Conservation (phyloP, 2,113 vertebrate species). For the Connochaetes taurinus region DNA sequence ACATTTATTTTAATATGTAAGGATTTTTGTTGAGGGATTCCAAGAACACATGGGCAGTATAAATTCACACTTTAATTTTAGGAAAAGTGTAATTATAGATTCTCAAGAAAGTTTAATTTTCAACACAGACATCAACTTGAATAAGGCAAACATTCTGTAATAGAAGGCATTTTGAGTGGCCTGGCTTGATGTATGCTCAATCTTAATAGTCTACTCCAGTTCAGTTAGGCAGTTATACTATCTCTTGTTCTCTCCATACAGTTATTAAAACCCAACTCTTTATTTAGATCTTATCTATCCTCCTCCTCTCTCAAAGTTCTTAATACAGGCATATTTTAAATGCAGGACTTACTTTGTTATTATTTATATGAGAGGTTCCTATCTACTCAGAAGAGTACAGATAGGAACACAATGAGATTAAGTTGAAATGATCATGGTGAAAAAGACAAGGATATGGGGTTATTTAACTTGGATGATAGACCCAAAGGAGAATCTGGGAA, state of each 20-base stretch:
- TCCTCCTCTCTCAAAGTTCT: not conserved
- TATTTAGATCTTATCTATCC: not conserved
- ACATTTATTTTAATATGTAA: not conserved
- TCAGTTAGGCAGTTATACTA: accelerated
- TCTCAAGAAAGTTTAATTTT: not conserved
- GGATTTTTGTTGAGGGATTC: not conserved
- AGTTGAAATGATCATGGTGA: not conserved
- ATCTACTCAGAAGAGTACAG: not conserved
- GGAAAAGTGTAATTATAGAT: not conserved
- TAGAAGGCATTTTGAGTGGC: not conserved
- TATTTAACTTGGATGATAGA: not conserved
- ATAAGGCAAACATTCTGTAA: not conserved
- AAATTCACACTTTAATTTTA: not conserved
- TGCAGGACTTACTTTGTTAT: not conserved
- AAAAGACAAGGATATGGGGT: not conserved
- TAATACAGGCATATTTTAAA: not conserved
- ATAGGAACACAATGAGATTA: not conserved
- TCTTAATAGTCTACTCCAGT: not conserved
- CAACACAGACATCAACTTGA: not conserved
- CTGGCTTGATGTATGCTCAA: not conserved
- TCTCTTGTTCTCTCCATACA: not conserved
- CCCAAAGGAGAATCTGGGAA: not conserved
- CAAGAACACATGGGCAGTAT: not conserved
- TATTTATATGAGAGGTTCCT: not conserved
- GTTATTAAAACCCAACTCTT: not conserved